Base-by-base conservation (phyloP, 1,140 invertebrate species). In the Apis cerana region DNA sequence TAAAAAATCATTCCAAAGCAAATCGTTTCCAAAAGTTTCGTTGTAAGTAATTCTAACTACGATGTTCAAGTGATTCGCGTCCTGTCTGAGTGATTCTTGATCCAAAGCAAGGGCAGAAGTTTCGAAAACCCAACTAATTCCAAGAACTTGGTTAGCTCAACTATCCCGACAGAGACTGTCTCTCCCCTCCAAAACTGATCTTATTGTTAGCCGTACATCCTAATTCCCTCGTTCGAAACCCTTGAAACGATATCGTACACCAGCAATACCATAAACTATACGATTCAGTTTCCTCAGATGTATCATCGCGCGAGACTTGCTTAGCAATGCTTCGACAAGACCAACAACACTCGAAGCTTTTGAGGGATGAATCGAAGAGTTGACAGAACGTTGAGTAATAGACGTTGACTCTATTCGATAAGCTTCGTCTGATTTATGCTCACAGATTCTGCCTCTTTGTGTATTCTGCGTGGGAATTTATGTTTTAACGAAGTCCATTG, bases 311-410 rank as follows among this genome's bases (percentile, higher is more conserved):
- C 10, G 52, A 56, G 69, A 72, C 5, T 43, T 19, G 56, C 33
- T 33, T 43, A 33, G 19, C 19, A 74, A 43, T 27, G 54, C 19
- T 10, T 56, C 23, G 19, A 9, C 9, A 56, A 56, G 52, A 23
- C 19, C 33, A 56, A 21, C 52, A 27, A 23, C n/a, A 8, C 9
- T 8, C 19, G 21, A 52, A 52, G 48, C 59, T 52, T 33, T 33
- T 52, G 43, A 75, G 9, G 2, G 58, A 75, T 75, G 58, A 75
- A 75, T 61, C n/a, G 72, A 75, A 62, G 50, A 62, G 72, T 75
- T 64, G n/a, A 52, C 43, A 64, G 48, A 48, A 50, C 59, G 27
- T 64, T 75, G 74, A 75, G 17, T 64, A 75, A 75, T 52, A 64
- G 74, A 33, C 59, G 72, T 75, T 75, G 48, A 75, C 72, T 61